Base-by-base conservation (phyloP, 2,113 vertebrate species). In the Lepus timidus region DNA sequence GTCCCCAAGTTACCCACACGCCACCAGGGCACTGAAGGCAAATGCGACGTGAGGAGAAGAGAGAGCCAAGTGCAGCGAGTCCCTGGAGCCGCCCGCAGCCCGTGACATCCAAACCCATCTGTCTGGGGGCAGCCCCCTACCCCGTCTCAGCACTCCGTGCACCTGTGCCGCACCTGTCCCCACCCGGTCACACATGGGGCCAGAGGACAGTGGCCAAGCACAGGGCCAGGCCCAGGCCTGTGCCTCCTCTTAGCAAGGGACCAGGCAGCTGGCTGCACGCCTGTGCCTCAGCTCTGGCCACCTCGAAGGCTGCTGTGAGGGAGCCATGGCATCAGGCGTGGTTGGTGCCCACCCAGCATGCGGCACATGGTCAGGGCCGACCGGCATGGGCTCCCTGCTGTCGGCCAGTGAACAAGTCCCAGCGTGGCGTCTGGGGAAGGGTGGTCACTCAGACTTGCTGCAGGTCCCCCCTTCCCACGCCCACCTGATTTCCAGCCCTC, bases 181-280 rank as follows among this genome's bases (percentile, higher is more conserved):
- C 5, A 0, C 36, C 3, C 0, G 11, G 23, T 27, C 4, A 0
- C 36, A 55, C 0, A 4, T 8, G 19, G 25, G 0, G 61, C 27
- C 4, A 11, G 80, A 64, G 36, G 0, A 0, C 3, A 61, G 36
- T 4, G 0, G 81, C 20, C 49, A 74, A 49, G 33, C 22, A 44
- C 49, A 33, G 9, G 4, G 27, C 25, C n/a, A 29, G 51, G 12
- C 1, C 27, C 2, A 9, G 39, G 64, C 5, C 2, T 14, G 1
- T 9, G 68, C 31, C 1, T 0, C 5, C n/a, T 29, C 65, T 75
- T 23, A 9, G 19, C 17, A 1, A 31, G 70, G 4, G 75, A 51
- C 14, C 4, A 1, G 5, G 61, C 16, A 2, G 2, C 65, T 1
- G 3, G 29, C 49, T 73, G 49, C 12, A 1, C 33, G 3, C 9